phyloP scores from a whole-genome alignment of 2,113 vertebrate genomes.

The Rhodinocichla rosea region DNA sequence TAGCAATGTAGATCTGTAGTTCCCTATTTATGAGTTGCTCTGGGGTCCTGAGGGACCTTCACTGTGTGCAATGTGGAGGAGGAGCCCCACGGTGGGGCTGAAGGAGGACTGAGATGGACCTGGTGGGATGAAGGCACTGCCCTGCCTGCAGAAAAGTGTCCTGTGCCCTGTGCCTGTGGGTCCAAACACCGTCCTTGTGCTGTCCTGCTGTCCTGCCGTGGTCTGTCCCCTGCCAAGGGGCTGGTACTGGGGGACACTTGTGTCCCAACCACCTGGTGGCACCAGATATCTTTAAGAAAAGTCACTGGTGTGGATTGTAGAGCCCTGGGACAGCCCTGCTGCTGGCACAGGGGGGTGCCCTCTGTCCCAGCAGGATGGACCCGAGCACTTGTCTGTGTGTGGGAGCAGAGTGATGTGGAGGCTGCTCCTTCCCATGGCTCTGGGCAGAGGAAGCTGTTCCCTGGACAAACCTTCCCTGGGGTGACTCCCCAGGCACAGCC shows the following conservation, averaged over 20 bases:
- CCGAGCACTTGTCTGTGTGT: accelerated
- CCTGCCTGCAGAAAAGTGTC: not conserved
- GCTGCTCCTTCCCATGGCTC: not conserved
- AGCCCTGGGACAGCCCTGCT: not conserved
- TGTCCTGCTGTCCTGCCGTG: not conserved
- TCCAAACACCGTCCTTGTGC: not conserved
- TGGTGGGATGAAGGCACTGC: not conserved
- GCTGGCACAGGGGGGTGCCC: not conserved
- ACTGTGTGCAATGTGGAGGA: constrained; percentile 51
- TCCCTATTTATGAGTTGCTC: constrained; percentile 57
- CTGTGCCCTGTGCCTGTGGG: not conserved
- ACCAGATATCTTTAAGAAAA: not conserved
- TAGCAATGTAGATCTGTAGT: not conserved
- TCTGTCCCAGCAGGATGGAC: not conserved
- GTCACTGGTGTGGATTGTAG: accelerated
- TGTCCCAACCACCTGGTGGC: not conserved
- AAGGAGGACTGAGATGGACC: not conserved
- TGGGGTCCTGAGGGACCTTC: constrained; percentile 11
- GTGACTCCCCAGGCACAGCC: not conserved
- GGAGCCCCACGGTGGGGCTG: not conserved
- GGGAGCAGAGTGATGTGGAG: accelerated
- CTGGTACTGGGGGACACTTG: not conserved
- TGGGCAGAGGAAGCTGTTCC: not conserved
- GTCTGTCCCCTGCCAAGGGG: not conserved
- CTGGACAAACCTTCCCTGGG: not conserved